Evolutionary conservation across 2,888 invertebrate genomes (phyloP).

Genomic region (Teleiodes luculella): DNA sequence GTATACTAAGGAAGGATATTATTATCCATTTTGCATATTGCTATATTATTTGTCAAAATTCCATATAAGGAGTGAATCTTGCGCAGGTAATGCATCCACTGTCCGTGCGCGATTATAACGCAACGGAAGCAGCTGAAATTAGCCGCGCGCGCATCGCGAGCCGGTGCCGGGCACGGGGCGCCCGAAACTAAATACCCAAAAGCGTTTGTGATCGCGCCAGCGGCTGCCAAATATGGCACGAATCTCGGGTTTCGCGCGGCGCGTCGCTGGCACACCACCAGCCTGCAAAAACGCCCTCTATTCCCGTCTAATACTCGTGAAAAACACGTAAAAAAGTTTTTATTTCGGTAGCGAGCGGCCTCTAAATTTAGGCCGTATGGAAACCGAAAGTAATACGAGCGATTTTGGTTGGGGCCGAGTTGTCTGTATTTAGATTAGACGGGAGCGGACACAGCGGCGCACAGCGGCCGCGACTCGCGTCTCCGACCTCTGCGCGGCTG

Average conservation of each 20-base stretch:
- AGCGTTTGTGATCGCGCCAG: conserved; percentile 53
- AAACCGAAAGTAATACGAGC: conserved; percentile 74
- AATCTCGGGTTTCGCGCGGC: conserved; percentile 72
- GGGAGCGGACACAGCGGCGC: conserved; percentile 41
- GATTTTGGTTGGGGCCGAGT: conserved; percentile 72
- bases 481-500: conserved; percentile 27
- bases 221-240: conserved; percentile 74
- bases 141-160: conserved; percentile 40
- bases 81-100: conserved; percentile 43
- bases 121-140: conserved; percentile 55
- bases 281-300: conserved; percentile 61
- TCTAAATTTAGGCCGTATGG: conserved; percentile 77
- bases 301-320: conserved; percentile 62
- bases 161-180: conserved; percentile 32
- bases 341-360: conserved; percentile 74
- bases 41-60: conserved; percentile 5
- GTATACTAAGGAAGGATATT: too few species aligned
- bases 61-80: conserved; percentile 42
- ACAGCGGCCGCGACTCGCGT: conserved; percentile 29
- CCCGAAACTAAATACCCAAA: conserved; percentile 73
- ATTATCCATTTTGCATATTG: too few species aligned
- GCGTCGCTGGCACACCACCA: conserved; percentile 55
- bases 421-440: conserved; percentile 76
- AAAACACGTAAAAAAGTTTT: conserved; percentile 76
- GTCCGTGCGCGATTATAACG: conserved; percentile 30